Evolutionary conservation across 2,888 invertebrate genomes (phyloP).

Genomic region (Xanthorhoe spadicearia): DNA sequence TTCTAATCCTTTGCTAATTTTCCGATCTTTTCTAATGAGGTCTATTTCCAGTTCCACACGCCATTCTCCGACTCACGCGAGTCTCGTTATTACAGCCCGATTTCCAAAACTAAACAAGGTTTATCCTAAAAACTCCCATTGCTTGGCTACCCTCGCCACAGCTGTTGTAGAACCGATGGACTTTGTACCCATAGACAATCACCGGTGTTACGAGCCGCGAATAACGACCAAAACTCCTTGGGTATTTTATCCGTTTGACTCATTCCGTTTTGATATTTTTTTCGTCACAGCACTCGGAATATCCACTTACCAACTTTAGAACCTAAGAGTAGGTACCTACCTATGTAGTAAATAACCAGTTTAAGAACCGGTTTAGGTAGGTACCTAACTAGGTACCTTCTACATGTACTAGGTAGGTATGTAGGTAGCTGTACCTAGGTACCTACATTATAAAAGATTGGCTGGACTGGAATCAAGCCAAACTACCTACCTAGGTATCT

Average conservation of each 20-base stretch:
- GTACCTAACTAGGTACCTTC: too few relatives aligned
- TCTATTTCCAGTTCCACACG: too few relatives aligned
- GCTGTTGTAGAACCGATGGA: constrained; percentile 72
- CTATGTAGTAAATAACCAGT: neutral
- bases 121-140: neutral
- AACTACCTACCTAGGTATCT: constrained; percentile 48
- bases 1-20: too few relatives aligned
- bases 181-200: constrained; percentile 79
- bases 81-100: too few relatives aligned
- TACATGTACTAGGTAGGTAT: too few relatives aligned
- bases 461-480: constrained; percentile 61
- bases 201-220: constrained; percentile 68
- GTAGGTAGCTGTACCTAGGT: too few relatives aligned
- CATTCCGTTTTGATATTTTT: constrained; percentile 15
- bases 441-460: constrained; percentile 38
- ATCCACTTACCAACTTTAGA: neutral
- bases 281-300: neutral
- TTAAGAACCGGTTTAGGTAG: neutral
- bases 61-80: too few relatives aligned
- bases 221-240: constrained; percentile 56
- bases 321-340: too few relatives aligned
- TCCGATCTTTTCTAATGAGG: too few relatives aligned
- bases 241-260: constrained; percentile 46
- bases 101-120: neutral
- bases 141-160: constrained; percentile 52